A percentile compares a stretch with the other conserved stretches of the same genome.
These are phyloP conservation scores for Paramormyrops kingsleyae DNA, from an alignment of 2,113 vertebrate species.

Conservation along the genomic window DNA sequence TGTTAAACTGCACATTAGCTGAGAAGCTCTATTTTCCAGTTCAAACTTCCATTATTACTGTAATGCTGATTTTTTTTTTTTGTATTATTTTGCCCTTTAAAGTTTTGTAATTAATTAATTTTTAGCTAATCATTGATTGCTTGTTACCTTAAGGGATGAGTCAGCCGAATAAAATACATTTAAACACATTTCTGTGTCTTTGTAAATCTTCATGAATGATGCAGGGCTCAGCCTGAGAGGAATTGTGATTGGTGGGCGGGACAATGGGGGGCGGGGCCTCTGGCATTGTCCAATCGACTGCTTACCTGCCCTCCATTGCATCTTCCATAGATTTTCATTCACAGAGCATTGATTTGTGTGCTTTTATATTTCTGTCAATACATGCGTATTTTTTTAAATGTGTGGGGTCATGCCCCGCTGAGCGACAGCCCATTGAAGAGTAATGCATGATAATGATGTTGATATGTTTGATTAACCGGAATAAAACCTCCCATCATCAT, in stretches of 20 bases:
- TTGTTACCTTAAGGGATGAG: background rate
- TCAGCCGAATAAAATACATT: background rate
- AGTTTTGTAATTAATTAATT: background rate
- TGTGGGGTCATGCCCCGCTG: background rate
- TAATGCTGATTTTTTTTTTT: background rate
- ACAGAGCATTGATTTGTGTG: background rate
- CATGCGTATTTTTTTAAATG: background rate
- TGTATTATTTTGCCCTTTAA: background rate
- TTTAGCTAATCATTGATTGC: background rate
- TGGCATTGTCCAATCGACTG: background rate
- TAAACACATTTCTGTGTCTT: background rate
- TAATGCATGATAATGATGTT: background rate
- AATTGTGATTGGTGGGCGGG: background rate
- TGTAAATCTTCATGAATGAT: background rate
- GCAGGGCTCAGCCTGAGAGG: background rate
- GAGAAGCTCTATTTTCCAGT: background rate
- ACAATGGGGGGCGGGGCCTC: background rate
- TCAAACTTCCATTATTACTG: background rate
- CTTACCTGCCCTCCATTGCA: background rate
- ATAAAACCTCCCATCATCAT: background rate
- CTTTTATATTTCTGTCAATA: background rate
- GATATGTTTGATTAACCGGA: background rate
- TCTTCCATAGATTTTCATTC: background rate
- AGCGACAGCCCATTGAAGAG: background rate
- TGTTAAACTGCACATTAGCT: background rate